A percentile compares a stretch with the other conserved stretches of the same genome.
These are phyloP conservation scores for Neotoxoptera formosana DNA, from an alignment of 1,140 invertebrate genomes.

Conservation along the genomic window DNA sequence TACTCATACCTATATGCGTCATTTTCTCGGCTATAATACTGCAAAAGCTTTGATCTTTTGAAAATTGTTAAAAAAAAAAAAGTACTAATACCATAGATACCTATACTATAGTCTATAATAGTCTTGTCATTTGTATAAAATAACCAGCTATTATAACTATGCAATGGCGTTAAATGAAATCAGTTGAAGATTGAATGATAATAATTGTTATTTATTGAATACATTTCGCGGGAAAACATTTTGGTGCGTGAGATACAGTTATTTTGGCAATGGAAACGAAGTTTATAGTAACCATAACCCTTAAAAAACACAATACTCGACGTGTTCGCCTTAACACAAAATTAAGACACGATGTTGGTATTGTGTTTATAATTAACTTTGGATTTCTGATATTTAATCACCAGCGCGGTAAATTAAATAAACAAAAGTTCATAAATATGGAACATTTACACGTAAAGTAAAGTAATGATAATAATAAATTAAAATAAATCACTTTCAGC, in stretches of 20 bases:
- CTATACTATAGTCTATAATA: too few relatives aligned
- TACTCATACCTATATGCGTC: too few relatives aligned
- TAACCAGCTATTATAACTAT: too few relatives aligned
- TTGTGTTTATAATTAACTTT: background rate
- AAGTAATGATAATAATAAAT: background rate
- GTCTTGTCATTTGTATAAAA: too few relatives aligned
- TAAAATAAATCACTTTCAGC: background rate
- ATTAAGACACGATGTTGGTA: background rate
- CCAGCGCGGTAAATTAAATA: background rate
- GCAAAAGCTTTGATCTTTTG: too few relatives aligned
- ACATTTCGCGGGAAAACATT: background rate
- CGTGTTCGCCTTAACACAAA: too few relatives aligned
- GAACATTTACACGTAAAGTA: background rate
- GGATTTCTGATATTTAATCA: background rate
- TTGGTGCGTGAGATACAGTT: background rate
- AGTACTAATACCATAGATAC: too few relatives aligned
- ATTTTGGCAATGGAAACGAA: background rate
- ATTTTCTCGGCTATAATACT: too few relatives aligned
- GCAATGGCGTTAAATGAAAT: too few relatives aligned
- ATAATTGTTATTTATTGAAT: background rate
- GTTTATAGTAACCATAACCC: background rate
- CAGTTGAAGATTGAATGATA: background rate
- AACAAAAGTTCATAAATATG: background rate
- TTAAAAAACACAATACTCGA: background rate
- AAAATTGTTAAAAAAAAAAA: too few relatives aligned